phyloP scores from a whole-genome alignment of 2,113 vertebrate genomes.

The Globicephala melas region DNA sequence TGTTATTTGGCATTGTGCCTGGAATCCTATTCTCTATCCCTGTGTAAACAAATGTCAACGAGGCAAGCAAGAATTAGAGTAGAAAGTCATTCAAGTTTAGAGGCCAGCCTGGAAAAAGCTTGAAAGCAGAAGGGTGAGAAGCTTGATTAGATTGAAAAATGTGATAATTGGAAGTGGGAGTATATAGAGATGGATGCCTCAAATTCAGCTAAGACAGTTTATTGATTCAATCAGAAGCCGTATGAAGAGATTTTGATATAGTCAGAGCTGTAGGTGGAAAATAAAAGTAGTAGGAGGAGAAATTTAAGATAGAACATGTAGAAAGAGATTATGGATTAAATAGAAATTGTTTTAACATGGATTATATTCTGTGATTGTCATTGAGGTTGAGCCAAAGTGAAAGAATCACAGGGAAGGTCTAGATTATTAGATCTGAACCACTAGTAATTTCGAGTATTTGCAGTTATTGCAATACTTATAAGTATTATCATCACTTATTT shows the following conservation, averaged over 20 bases:
- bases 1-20: background rate
- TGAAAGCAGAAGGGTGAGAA: background rate
- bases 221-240: background rate
- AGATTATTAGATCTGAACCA: background rate
- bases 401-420: background rate
- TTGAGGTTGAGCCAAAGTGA: background rate
- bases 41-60: background rate
- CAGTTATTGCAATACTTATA: background rate
- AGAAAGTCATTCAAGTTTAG: background rate
- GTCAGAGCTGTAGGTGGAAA: background rate
- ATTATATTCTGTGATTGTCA: background rate
- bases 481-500: background rate
- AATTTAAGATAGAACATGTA: background rate
- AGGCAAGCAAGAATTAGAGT: background rate
- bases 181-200: background rate
- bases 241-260: background rate
- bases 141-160: background rate
- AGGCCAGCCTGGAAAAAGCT: background rate
- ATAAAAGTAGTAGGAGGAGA: background rate
- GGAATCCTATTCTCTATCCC: background rate
- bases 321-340: background rate
- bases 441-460: background rate
- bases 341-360: background rate
- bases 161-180: background rate
- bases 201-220: background rate